Percentiles rank a stretch among this genome's conserved stretches.
Conservation (phyloP, 2,113 vertebrate species). For the Trinectes maculatus region DNA sequence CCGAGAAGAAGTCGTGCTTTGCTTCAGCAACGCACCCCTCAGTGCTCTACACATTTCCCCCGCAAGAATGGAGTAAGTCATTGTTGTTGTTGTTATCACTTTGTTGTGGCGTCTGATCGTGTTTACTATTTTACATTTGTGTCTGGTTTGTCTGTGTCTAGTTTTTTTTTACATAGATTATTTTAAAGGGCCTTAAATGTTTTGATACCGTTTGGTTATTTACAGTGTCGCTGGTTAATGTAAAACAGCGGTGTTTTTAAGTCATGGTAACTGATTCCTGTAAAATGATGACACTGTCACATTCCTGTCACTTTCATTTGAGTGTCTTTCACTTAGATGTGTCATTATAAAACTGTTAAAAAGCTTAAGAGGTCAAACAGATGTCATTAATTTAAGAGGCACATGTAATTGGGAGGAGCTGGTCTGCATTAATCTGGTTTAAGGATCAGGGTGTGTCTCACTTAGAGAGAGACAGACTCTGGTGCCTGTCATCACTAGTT, state of each 20-base stretch:
- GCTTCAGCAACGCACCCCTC: conserved; percentile 84
- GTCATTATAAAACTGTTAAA: conserved; percentile 7
- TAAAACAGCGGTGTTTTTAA: no score
- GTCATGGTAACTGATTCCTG: not conserved
- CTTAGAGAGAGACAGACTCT: conserved; percentile 28
- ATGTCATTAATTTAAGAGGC: conserved; percentile 46
- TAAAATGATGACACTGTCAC: not conserved
- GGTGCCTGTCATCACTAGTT: conserved; percentile 60
- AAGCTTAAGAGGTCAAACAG: conserved; percentile 29
- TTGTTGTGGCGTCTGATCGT: not conserved
- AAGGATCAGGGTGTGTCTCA: conserved; percentile 40
- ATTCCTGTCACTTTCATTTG: not conserved
- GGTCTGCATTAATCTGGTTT: conserved; percentile 50
- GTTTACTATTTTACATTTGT: not conserved
- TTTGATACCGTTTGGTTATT: no score
- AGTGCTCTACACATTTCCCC: conserved; percentile 74
- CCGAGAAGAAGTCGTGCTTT: conserved; percentile 80
- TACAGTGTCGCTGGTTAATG: no score
- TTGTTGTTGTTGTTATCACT: not conserved
- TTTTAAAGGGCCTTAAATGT: no score
- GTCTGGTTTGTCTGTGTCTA: no score
- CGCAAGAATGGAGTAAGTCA: conserved; percentile 87
- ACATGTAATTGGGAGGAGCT: conserved; percentile 28
- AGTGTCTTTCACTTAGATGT: not conserved
- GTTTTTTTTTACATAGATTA: no score